A percentile compares a stretch with the other conserved stretches of the same genome.
Evolutionary conservation across 37 sponge, comb jelly and placozoan species (phyloP).

Genomic region (Amphimedon queenslandica): DNA sequence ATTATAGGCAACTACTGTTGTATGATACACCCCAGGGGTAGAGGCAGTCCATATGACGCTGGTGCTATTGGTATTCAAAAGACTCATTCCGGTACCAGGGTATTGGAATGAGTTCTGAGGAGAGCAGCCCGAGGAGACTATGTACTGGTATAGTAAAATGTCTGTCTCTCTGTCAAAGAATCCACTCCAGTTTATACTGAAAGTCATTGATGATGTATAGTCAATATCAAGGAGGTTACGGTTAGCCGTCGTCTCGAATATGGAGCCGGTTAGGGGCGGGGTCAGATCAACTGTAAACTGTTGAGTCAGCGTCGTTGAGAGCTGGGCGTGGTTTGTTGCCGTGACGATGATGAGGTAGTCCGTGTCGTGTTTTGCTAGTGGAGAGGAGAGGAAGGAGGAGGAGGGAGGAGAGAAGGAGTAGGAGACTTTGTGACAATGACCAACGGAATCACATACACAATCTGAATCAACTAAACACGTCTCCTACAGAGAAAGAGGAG

Average conservation of each 20-base stretch:
- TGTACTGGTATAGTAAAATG: constrained; percentile 58
- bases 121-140: constrained; percentile 28
- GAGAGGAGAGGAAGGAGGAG: constrained; percentile 12
- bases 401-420: constrained; percentile 27
- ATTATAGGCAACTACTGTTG: constrained; percentile 73
- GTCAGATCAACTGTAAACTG: constrained; percentile 75
- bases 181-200: constrained; percentile 61
- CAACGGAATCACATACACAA: constrained; percentile 53
- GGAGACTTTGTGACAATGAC: constrained; percentile 16
- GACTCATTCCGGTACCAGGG: constrained; percentile 14
- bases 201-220: constrained; percentile 21
- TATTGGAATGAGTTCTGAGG: constrained; percentile 24
- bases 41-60: constrained; percentile 42
- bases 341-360: constrained; percentile 60
- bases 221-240: constrained; percentile 45
- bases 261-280: constrained; percentile 63
- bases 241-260: constrained; percentile 41
- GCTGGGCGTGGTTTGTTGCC: constrained; percentile 62
- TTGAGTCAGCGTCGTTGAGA: constrained; percentile 26
- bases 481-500: neutral
- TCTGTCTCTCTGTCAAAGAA: constrained; percentile 80
- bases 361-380: constrained; percentile 52
- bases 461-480: neutral
- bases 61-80: constrained; percentile 25
- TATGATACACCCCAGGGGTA: constrained; percentile 44